These are phyloP conservation scores for Agelas oroides DNA, from an alignment of 37 sponge, comb jelly and placozoan species.

Conservation along the genomic window DNA sequence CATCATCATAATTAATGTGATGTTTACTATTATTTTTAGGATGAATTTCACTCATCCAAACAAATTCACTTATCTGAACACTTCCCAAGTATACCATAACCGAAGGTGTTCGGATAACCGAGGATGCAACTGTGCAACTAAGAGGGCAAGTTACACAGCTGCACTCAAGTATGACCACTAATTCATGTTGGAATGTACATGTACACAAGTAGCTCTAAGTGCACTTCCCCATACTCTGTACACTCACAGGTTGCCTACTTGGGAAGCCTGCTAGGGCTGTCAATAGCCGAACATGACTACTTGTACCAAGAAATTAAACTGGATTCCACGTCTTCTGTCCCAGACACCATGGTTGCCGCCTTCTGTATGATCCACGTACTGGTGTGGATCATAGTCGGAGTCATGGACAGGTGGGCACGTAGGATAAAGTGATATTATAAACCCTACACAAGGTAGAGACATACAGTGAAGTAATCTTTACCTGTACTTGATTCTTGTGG, in stretches of 20 bases:
- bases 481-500: no score
- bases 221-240: not conserved
- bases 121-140: no score
- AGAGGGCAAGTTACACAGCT: no score
- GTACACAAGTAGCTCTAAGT: not conserved
- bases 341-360: slow-evolving; percentile 43
- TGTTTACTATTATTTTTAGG: no score
- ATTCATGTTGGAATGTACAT: not conserved
- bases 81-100: no score
- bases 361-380: slow-evolving; percentile 53
- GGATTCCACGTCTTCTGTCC: not conserved
- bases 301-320: not conserved
- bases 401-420: slow-evolving; percentile 61
- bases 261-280: slow-evolving; percentile 23
- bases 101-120: no score
- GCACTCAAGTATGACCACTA: no score
- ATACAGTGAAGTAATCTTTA: no score
- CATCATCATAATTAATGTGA: no score
- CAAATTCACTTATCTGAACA: no score
- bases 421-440: not conserved
- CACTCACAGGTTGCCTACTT: slow-evolving; percentile 22
- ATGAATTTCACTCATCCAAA: no score
- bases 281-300: not conserved
- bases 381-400: slow-evolving; percentile 55
- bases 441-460: no score